Evolutionary conservation across 2,113 vertebrate genomes (phyloP), one percentile per base, ranked within the genome.

Genomic region (Campylorhamphus procurvoides): DNA sequence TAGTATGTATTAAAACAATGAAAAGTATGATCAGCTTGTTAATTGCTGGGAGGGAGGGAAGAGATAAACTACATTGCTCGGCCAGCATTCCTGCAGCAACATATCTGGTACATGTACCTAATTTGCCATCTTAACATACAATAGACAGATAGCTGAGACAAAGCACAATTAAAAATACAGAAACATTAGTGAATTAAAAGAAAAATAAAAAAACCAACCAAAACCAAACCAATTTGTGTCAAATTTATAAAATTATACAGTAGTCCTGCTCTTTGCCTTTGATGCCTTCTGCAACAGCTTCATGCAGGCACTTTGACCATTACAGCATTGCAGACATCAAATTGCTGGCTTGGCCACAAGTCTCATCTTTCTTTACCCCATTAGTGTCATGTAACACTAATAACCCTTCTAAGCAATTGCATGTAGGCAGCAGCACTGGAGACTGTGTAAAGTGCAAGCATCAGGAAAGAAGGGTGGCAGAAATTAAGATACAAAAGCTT

Each of bases 261-360:
- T 23, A 63, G 18, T 77, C 47, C 67, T 74, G 42, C 13, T 55
- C 59, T 76, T 42, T 71, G 33, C 28, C 47, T 84, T 76, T 3
- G 2, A 37, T 4, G 44, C 6, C 12, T 79, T 47, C 55, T 75
- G 24, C 10, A 74, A 86, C 58, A 71, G 27, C 9, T 55, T 58
- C 20, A 46, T 50, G 55, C 0, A 7, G 64, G 27, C 50, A 77
- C 17, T n/a, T 83, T 31, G 24, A 60, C 11, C 37, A 47, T 27
- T 59, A 76, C 46, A 53, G 20, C 42, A 50, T 1, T 2, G 3
- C 69, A 46, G 58, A 44, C 0, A 0, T n/a, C 40, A 66, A 74
- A 77, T 4, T 87, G 63, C 28, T 91, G 58, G 42, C 33, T 76
- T 73, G 49, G 44, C n/a, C 78, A 79, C 74, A 79, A 77, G 58